Percentiles rank a stretch among this genome's conserved stretches.
These are phyloP conservation scores for Drosophila neonasuta DNA, from an alignment of 2,888 invertebrate species.

Conservation along the genomic window DNA sequence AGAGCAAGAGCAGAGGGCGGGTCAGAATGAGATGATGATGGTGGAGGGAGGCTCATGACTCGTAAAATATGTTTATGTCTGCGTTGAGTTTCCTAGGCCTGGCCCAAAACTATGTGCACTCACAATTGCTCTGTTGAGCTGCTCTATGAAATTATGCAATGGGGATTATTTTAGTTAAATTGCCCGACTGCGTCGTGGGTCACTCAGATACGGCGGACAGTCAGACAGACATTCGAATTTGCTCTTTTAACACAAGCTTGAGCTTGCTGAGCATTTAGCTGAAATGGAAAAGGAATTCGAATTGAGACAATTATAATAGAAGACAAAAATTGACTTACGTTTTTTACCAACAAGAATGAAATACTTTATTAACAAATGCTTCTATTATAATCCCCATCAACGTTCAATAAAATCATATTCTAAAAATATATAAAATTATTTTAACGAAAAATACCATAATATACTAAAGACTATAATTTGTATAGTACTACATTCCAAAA, in stretches of 20 bases:
- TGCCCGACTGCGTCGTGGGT: constrained; percentile 51
- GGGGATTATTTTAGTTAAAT: constrained; percentile 66
- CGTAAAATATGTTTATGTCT: constrained; percentile 61
- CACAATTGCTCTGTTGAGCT: constrained; percentile 55
- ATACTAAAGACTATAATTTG: too few species aligned
- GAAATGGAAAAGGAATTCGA: constrained; percentile 14
- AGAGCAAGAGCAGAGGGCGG: background rate
- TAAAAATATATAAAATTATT: too few species aligned
- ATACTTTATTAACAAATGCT: too few species aligned
- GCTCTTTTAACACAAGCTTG: constrained; percentile 2
- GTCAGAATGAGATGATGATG: background rate
- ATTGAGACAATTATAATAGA: constrained; percentile 4
- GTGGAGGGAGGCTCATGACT: constrained; percentile 30
- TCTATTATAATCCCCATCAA: too few species aligned
- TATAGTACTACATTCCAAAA: too few species aligned
- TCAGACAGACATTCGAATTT: background rate
- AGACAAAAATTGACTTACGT: background rate
- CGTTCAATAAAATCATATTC: too few species aligned
- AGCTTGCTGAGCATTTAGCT: constrained; percentile 5
- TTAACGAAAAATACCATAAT: too few species aligned
- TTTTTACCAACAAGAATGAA: too few species aligned
- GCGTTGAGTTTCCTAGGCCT: constrained; percentile 43
- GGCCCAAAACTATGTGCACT: constrained; percentile 26
- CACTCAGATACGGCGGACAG: constrained; percentile 28
- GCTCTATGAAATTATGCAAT: constrained; percentile 60